phyloP scores from a whole-genome alignment of 2,888 invertebrate species.

The Thelaira solivaga region DNA sequence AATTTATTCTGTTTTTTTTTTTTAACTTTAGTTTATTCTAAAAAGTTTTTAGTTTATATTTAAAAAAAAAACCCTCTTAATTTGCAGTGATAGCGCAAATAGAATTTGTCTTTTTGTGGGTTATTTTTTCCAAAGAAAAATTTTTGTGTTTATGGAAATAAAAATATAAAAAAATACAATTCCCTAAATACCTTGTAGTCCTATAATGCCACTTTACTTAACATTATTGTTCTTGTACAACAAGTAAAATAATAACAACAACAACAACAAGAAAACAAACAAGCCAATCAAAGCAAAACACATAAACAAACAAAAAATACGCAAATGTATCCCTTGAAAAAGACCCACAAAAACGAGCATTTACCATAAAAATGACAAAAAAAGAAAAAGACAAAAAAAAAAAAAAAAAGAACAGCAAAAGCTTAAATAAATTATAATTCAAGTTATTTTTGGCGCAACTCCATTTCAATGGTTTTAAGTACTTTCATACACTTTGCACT shows the following conservation, averaged over 20 bases:
- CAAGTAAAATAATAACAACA: not conserved
- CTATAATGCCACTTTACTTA: constrained; percentile 59
- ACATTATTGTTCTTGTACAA: constrained; percentile 52
- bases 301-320: not conserved
- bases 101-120: not conserved
- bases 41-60: too few relatives aligned
- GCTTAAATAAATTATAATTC: constrained; percentile 59
- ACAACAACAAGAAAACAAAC: constrained; percentile 1
- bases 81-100: not conserved
- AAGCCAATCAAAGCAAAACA: not conserved
- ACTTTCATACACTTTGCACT: not conserved
- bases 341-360: constrained; percentile 11
- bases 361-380: not conserved
- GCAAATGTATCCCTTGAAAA: constrained; percentile 19
- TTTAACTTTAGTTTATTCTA: too few relatives aligned
- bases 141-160: not conserved
- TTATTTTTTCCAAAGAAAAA: not conserved
- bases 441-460: constrained; percentile 58
- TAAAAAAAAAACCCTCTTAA: too few relatives aligned
- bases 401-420: constrained; percentile 18
- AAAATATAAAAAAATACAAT: constrained; percentile 28
- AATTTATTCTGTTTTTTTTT: too few relatives aligned
- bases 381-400: constrained; percentile 12
- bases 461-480: constrained; percentile 34
- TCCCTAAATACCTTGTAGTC: constrained; percentile 60